These are phyloP conservation scores for Vimba vimba DNA, from an alignment of 2,113 vertebrate species.

Conservation along the genomic window DNA sequence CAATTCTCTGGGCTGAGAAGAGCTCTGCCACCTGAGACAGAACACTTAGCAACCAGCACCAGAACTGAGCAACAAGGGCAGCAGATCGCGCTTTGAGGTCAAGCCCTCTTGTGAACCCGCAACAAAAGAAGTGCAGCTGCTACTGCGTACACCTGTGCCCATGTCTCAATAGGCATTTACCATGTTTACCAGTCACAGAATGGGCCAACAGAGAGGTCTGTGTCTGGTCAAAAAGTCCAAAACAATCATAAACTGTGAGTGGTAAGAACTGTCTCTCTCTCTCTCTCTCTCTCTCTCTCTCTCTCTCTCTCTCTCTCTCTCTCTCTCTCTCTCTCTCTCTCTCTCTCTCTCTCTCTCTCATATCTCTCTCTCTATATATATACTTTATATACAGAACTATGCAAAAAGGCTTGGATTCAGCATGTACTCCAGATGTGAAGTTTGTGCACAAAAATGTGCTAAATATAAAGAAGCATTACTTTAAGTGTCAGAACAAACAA, in stretches of 20 bases:
- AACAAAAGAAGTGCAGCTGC: not conserved
- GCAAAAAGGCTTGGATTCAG: not conserved
- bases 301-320: no score
- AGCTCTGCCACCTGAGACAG: not conserved
- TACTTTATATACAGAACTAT: not conserved
- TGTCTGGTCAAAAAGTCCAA: conserved; percentile 11
- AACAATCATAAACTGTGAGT: not conserved
- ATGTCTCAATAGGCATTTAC: conserved; percentile 7
- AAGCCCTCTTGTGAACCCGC: not conserved
- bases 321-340: no score
- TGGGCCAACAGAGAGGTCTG: not conserved
- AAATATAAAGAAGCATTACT: conserved; percentile 26
- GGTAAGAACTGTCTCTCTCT: not conserved
- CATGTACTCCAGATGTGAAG: not conserved
- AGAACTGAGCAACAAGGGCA: not conserved
- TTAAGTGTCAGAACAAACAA: conserved; percentile 43
- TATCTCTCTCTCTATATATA: no score
- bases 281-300: no score
- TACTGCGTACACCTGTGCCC: conserved; percentile 19
- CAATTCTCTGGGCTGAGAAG: not conserved
- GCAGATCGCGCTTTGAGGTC: not conserved
- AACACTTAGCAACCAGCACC: not conserved
- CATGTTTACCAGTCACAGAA: conserved; percentile 17
- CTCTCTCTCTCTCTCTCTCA: no score
- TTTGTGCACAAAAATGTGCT: not conserved